Evolutionary conservation across 2,888 invertebrate genomes (phyloP), one percentile per base, ranked within the genome.

Genomic region (Calliopum simillimum): DNA sequence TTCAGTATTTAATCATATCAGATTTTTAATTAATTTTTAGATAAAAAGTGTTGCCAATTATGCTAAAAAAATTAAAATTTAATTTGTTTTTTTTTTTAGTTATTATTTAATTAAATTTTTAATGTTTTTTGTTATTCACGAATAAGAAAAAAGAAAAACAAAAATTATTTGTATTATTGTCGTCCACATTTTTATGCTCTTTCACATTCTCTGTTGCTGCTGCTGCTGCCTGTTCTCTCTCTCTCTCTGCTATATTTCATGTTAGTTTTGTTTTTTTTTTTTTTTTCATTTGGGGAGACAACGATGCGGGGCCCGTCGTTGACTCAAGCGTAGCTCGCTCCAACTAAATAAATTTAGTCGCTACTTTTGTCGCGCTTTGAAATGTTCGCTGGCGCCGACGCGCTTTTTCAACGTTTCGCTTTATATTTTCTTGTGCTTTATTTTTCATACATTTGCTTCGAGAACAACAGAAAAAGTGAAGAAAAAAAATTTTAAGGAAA

Each of bases 341-440:
- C 23, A 56, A 64, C 68, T 70, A 58, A 56, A 56, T 65, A 68
- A 69, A 70, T 71, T 73, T 62, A 73, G 73, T 73, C 73, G 73
- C 58, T 71, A 68, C 46, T 69, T 71, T 68, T 70, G 73, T 68
- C 71, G 73, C 55, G 65, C 68, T 19, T 70, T 68, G 68, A 63
- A 51, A 66, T 70, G 62, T 56, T 33, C 44, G 65, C 4, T 46
- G 14, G 47, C 53, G 43, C 4, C 33, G 61, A 53, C 56, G 61
- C 65, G 64, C 61, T 62, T 62, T 56, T 58, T 21, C 12, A 55
- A 55, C 23, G 23, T 55, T 55, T 55, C 21, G 49, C 23, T 66
- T 46, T 46, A 53, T n/a, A 3, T 59, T 49, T 53, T 25, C 44
- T 46, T 19, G 46, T 41, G 43, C 55, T 49, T 47, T 59, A 8